Evolutionary conservation across 2,888 invertebrate species (phyloP).

Genomic region (Drosophila macrospina): DNA sequence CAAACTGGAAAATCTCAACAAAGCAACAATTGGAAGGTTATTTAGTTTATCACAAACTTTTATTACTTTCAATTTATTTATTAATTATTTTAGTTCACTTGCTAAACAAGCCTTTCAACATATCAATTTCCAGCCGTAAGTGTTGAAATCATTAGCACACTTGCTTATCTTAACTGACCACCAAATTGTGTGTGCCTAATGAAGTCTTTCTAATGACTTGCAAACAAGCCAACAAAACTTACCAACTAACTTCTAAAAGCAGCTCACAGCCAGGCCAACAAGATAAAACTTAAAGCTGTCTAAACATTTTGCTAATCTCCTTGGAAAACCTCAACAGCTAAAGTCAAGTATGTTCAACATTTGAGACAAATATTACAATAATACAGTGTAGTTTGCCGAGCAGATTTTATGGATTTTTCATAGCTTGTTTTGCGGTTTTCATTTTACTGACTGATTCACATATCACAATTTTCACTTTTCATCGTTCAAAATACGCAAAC

Average conservation of each 20-base stretch:
- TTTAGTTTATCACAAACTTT: neutral
- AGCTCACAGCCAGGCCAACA: constrained; percentile 10
- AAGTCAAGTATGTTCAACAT: constrained; percentile 50
- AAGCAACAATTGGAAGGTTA: neutral
- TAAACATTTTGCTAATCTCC: constrained; percentile 56
- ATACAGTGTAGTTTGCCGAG: constrained; percentile 23
- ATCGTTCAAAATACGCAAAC: constrained; percentile 21
- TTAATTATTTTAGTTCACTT: neutral
- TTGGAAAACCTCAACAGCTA: constrained; percentile 27
- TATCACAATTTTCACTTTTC: constrained; percentile 60
- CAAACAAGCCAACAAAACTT: constrained; percentile 48
- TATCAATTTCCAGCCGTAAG: constrained; percentile 15
- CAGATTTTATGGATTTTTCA: constrained; percentile 17
- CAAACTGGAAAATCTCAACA: neutral
- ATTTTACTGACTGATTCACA: constrained; percentile 8
- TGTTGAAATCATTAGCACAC: constrained; percentile 35
- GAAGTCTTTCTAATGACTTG: constrained; percentile 64
- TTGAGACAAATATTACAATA: constrained; percentile 50
- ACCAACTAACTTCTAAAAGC: constrained; percentile 35
- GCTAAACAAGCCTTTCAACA: neutral
- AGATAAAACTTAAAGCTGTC: constrained; percentile 37
- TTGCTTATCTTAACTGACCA: constrained; percentile 37
- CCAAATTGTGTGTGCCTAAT: constrained; percentile 31
- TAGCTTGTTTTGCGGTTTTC: constrained; percentile 18
- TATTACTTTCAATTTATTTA: too few relatives aligned